Conservation (phyloP, 2,797 vertebrate species). For the Prionace glauca region DNA sequence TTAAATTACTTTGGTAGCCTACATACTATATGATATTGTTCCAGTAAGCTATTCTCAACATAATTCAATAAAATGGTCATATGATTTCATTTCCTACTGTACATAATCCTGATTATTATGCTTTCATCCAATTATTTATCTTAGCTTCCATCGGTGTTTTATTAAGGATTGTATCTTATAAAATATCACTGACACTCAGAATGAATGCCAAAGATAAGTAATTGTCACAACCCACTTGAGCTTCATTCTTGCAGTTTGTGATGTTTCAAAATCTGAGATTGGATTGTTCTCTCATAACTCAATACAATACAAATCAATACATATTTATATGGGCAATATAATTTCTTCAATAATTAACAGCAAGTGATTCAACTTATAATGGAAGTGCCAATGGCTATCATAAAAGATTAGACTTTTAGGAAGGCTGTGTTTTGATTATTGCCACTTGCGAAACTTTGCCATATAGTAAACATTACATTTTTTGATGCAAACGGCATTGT, state of each 20-base stretch:
- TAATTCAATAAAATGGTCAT: background rate
- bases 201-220: background rate
- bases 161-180: background rate
- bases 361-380: background rate
- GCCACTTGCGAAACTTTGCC: background rate
- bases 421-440: background rate
- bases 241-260: background rate
- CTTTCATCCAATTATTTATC: background rate
- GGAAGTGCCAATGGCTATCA: background rate
- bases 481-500: background rate
- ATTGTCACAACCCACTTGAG: background rate
- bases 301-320: background rate
- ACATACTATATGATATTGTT: background rate
- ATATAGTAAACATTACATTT: no score
- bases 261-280: background rate
- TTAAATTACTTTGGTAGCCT: background rate
- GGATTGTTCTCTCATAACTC: background rate
- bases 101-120: background rate
- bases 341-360: background rate
- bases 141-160: background rate
- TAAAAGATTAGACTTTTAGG: background rate
- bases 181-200: background rate
- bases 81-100: background rate
- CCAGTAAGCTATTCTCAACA: background rate
- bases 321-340: background rate